Base-by-base conservation (phyloP, 2,888 invertebrate genomes). In the Eristalis pertinax region DNA sequence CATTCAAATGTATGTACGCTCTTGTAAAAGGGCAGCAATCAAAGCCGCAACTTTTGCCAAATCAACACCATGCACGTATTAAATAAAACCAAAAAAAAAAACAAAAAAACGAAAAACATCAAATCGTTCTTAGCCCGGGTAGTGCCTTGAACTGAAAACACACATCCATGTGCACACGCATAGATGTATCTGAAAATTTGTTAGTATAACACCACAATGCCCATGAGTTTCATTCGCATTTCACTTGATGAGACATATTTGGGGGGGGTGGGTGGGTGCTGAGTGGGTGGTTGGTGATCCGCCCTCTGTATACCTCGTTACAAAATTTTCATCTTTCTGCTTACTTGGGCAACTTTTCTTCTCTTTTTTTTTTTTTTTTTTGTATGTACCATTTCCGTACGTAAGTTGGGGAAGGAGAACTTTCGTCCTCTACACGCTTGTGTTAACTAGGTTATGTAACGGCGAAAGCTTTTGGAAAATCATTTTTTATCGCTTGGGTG, bases 381-480 rank as follows among this genome's bases (percentile, higher is more conserved):
- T 50, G 50, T 50, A 35, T 43, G 56, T 77, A 77, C 56, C 15
- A 32, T 50, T 41, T n/a, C 29, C 32, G 43, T 50, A 19, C 50
- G n/a, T n/a, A 32, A 7, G 11, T 24, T 15, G 29, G 50, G n/a
- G 10, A 56, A 58, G n/a, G 32, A 60, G 41, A 73, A 79, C 72
- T 79, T 79, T 75, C 22, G 19, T 5, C 11, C 70, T 8, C 43
- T 11, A 35, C 43, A 64, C 15, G 32, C 64, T 65, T 41, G 43
- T 60, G 32, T 43, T 72, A 65, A 67, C 73, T 79, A 73, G 58
- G 78, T 79, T 79, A 79, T 73, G 73, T 79, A 73, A 79, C 72
- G n/a, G n/a, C n/a, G 67, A 79, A 79, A 79, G 73, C 73, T 79
- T n/a, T 73, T 73, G 24, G 24, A 72, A 65, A 79, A 79, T 60